Evolutionary conservation across 2,113 vertebrate genomes (phyloP), one percentile per base, ranked within the genome.

Genomic region (Nothocercus nigrocapillus): DNA sequence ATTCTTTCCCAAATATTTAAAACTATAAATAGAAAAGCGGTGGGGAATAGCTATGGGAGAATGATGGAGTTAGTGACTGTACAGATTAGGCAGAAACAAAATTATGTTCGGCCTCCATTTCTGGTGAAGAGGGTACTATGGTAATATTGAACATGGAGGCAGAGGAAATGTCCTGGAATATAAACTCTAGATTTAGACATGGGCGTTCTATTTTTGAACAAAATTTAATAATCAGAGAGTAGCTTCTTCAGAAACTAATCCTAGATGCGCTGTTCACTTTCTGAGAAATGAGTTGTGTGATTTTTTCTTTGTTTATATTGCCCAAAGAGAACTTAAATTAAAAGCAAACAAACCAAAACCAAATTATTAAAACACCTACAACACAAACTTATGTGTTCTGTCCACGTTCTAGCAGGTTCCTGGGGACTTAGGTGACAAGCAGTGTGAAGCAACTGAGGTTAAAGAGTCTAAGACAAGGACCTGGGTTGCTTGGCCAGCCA

Each of bases 321-420:
- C 18, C 6, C 11, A 63, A 76, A 82, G 18, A 82, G 19, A 76
- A 64, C 17, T 76, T 45, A 58, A 54, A 54, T 54, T 27, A 24
- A 38, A 72, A 72, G 53, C n/a, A 53, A 49, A 12, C 54, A 16
- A 32, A 18, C 9, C 4, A 30, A 30, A 18, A 32, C 28, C 54
- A 30, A 18, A 18, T 4, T 8, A 32, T 15, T 16, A 18, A 30
- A 25, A 21, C 16, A 5, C 22, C 12, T 36, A 42, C 4, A 81
- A 53, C 4, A 32, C 22, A 9, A 3, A n/a, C 4, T 4, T 7
- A 12, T 1, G 1, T 40, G 18, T 62, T 78, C 67, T 53, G 19
- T 51, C 20, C 10, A 18, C 0, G 1, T 30, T 69, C 36, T 58
- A 28, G 21, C 18, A 17, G 8, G 17, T 22, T 53, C 4, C 34